These are phyloP conservation scores for Eupristina koningsbergeri DNA, from an alignment of 1,140 invertebrate genomes.

Conservation along the genomic window DNA sequence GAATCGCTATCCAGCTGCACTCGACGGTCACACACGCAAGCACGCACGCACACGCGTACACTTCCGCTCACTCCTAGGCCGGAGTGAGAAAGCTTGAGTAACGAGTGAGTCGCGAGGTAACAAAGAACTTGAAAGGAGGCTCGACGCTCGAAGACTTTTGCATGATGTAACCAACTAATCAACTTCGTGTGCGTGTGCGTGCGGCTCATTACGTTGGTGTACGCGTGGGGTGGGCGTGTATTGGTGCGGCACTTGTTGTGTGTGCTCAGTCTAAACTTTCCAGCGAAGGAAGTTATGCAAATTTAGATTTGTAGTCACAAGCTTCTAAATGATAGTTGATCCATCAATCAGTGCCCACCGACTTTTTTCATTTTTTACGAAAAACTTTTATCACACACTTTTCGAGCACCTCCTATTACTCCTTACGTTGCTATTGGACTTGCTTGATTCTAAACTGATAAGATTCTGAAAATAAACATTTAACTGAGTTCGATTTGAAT, in stretches of 20 bases:
- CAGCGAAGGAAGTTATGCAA: background rate
- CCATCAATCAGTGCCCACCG: background rate
- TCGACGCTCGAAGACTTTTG: conserved; percentile 1
- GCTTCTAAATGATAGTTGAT: background rate
- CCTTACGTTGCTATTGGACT: too few relatives aligned
- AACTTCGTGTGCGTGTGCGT: background rate
- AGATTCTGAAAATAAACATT: too few relatives aligned
- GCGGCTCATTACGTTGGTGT: too few relatives aligned
- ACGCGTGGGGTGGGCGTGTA: too few relatives aligned
- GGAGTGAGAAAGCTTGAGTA: too few relatives aligned
- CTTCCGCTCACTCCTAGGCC: too few relatives aligned
- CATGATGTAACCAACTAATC: conserved; percentile 46
- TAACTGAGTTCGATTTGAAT: too few relatives aligned
- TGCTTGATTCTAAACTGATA: too few relatives aligned
- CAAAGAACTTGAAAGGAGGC: conserved; percentile 44
- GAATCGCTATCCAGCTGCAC: too few relatives aligned
- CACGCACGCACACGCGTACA: too few relatives aligned
- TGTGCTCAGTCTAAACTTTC: background rate
- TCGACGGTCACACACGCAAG: too few relatives aligned
- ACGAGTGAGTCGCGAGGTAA: background rate
- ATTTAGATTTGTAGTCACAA: background rate
- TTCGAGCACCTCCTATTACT: too few relatives aligned
- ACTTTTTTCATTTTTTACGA: background rate
- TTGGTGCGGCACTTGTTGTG: background rate
- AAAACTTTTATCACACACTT: background rate